Base-by-base conservation (phyloP, 2,888 invertebrate genomes). In the Rhaphigaster nebulosa region DNA sequence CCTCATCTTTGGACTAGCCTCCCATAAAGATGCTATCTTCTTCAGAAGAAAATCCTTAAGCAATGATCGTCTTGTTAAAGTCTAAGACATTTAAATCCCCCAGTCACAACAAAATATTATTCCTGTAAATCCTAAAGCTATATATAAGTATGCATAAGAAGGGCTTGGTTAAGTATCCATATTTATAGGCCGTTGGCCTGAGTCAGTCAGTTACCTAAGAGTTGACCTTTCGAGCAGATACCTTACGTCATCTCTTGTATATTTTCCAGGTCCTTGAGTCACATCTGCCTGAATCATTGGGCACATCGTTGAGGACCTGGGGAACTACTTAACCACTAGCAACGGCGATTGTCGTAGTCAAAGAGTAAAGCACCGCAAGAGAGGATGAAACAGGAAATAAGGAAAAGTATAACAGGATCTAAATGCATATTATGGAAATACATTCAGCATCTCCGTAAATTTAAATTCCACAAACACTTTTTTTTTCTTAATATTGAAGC, bases 271-370 rank as follows among this genome's bases (percentile, higher is more conserved):
- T 2, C 84, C 10, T 84, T n/a, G 84, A 84, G 84, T 84, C 84
- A 84, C 84, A 84, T 84, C 45, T 84, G 84, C 8, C 45, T 84
- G 84, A 84, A 84, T 84, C 84, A 84, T 84, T 45, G n/a, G 45
- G 84, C 23, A 5, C 26, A 50, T 84, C 18, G n/a, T 13, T n/a
- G 45, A 45, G 84, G 80, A 12, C 34, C 2, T 45, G 80, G 80
- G 70, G 70, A 38, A 76, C 34, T 38, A 38, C 70, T 76, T 76
- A 76, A 38, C 70, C 70, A 38, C 65, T 13, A 29, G 65, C 3
- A 26, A 4, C 4, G 15, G 5, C 65, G 29, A 29, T 29, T 15
- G 65, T 23, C 52, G 52, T 18, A 26, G 20, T 56, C 2, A 56
- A 2, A 6, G 8, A 23, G 23, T 13, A 65, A 29, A 29, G 12